Base-by-base conservation (phyloP, 2,797 vertebrate genomes). In the Catamblyrhynchus diadema region DNA sequence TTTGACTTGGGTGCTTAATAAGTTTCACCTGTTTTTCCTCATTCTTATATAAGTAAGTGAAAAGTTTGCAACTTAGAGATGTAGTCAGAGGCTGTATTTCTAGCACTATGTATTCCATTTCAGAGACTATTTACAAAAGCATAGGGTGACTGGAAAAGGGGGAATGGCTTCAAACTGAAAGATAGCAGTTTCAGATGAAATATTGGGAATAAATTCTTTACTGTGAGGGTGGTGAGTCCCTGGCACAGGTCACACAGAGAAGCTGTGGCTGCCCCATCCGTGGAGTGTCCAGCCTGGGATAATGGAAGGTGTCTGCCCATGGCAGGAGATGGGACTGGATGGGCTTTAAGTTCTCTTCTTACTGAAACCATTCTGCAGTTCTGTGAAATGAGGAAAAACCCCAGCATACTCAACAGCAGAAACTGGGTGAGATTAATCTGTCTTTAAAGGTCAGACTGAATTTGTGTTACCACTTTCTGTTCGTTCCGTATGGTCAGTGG, bases 231-330 rank as follows among this genome's bases (percentile, higher is more conserved):
- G 27, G 6, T 4, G 10, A 35, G 18, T 6, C 30, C 12, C 33
- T 74, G 33, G 8, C 41, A 67, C 22, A 54, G 70, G 35, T 3
- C 35, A 4, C 15, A 8, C 19, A n/a, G 61, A 20, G 61, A 20
- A 67, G 15, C 35, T 59, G 33, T 66, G 51, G 39, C 39, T 74
- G 21, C 9, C 5, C 21, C 60, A 35, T 73, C 47, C 7, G 25
- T 61, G 54, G 6, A 74, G 1, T 35, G 54, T 10, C 30, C 47
- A 41, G 0, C 15, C 5, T 32, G 25, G 33, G 1, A 0, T 1
- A 9, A 8, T n/a, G 35, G 35, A 22, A 50, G 3, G 5, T 62
- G 22, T 42, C 16, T 75, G 48, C 23, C 48, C 14, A 1, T 44
- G 37, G 23, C 37, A 44, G 3, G 14, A 4, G 6, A 1, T 50